Evolutionary conservation across 2,888 invertebrate species (phyloP).

Genomic region (Limnephilus marmoratus): DNA sequence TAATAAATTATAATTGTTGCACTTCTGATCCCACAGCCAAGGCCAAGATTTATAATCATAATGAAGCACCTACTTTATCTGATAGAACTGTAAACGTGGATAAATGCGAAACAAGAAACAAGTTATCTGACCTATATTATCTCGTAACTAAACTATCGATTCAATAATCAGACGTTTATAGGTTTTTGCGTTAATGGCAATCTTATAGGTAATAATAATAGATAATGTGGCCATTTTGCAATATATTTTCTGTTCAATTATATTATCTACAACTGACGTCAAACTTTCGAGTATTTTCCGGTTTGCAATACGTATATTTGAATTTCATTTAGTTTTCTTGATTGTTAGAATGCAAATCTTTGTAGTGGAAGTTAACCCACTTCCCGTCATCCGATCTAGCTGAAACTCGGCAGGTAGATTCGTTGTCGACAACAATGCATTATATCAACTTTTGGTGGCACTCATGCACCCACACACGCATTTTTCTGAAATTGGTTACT

Average conservation of each 20-base stretch:
- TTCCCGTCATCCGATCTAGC: too few relatives aligned
- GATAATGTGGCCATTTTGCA: neutral
- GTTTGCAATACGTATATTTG: neutral
- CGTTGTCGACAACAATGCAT: too few relatives aligned
- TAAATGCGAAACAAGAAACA: neutral
- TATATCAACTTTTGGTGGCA: too few relatives aligned
- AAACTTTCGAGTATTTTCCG: neutral
- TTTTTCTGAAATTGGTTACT: too few relatives aligned
- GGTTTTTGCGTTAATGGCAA: neutral
- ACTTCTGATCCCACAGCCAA: neutral
- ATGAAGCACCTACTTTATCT: neutral
- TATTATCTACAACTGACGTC: neutral
- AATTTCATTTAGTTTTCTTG: too few relatives aligned
- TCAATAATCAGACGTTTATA: neutral
- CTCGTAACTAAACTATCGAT: neutral
- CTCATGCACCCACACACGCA: too few relatives aligned
- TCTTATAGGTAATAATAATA: neutral
- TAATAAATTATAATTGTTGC: neutral
- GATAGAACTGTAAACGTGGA: neutral
- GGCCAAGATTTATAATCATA: neutral
- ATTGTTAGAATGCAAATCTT: too few relatives aligned
- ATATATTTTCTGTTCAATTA: neutral
- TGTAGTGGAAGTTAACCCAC: too few relatives aligned
- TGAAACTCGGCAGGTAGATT: too few relatives aligned
- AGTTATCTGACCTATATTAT: neutral